A percentile compares a stretch with the other conserved stretches of the same genome.
Conservation (phyloP, 2,888 invertebrate genomes). For the Sceliomorpha sp. region DNA sequence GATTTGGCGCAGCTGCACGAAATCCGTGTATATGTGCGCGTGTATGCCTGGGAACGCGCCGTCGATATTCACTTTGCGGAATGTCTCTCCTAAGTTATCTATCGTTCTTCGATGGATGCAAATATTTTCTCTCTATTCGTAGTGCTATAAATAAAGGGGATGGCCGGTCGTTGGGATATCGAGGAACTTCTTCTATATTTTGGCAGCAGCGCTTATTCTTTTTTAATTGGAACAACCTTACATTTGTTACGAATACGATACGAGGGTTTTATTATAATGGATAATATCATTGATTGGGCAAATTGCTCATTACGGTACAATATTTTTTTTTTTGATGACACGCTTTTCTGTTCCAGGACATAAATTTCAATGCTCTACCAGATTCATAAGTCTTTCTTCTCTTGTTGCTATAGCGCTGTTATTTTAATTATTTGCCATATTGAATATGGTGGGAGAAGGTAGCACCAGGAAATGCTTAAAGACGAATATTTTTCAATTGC, state of each 20-base stretch:
- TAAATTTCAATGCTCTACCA: conserved; percentile 28
- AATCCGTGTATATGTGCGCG: conserved; percentile 11
- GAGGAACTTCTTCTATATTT: conserved; percentile 29
- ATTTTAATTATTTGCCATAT: no score
- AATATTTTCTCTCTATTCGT: conserved; percentile 25
- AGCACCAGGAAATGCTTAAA: no score
- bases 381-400: no score
- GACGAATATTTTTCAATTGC: no score
- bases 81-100: conserved; percentile 41
- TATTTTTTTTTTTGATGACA: conserved; percentile 18
- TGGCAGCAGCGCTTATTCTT: conserved; percentile 18
- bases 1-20: conserved; percentile 35
- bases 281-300: conserved; percentile 38
- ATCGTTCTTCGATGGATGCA: conserved; percentile 34
- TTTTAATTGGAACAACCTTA: conserved; percentile 32
- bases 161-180: conserved; percentile 7
- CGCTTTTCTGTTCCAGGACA: conserved; percentile 26
- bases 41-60: conserved; percentile 20
- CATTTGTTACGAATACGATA: conserved; percentile 28
- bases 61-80: conserved; percentile 45
- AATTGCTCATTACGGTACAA: conserved; percentile 34
- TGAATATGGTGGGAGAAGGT: no score
- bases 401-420: no score
- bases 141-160: conserved; percentile 27
- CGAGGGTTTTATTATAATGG: conserved; percentile 24